These are phyloP conservation scores for Pollicipes pollicipes DNA, from an alignment of 1,140 invertebrate genomes.

Conservation along the genomic window DNA sequence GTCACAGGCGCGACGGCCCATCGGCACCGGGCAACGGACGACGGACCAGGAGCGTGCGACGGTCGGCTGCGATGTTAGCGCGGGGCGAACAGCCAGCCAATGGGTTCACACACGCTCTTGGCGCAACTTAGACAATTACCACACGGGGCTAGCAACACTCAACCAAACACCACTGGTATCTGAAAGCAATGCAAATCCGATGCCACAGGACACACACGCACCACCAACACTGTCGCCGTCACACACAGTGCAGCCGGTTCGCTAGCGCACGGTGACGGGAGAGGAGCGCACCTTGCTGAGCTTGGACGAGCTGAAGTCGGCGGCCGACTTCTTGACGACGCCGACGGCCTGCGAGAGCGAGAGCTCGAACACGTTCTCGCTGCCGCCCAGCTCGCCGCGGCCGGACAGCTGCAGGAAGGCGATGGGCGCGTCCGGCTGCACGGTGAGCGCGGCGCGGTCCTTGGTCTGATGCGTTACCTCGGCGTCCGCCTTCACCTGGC, in stretches of 20 bases:
- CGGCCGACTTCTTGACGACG: slow-evolving; percentile 39
- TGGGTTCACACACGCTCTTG: too few relatives aligned
- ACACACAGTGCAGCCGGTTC: too few relatives aligned
- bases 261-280: neutral
- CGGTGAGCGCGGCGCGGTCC: slow-evolving; percentile 20
- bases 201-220: neutral
- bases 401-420: slow-evolving; percentile 63
- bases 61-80: too few relatives aligned
- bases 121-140: too few relatives aligned
- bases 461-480: slow-evolving; percentile 38
- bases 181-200: slow-evolving; percentile 4
- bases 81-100: too few relatives aligned
- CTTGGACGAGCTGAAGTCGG: slow-evolving; percentile 39
- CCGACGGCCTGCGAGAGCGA: slow-evolving; percentile 79
- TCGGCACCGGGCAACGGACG: too few relatives aligned
- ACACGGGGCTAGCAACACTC: too few relatives aligned
- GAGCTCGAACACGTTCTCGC: slow-evolving; percentile 84
- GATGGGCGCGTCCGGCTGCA: slow-evolving; percentile 70
- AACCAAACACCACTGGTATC: too few relatives aligned
- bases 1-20: too few relatives aligned
- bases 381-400: slow-evolving; percentile 41
- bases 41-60: too few relatives aligned
- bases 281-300: slow-evolving; percentile 39
- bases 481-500: slow-evolving; percentile 32
- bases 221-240: neutral